Conservation (phyloP, 1,140 invertebrate genomes). For the Brachionus plicatilis region DNA sequence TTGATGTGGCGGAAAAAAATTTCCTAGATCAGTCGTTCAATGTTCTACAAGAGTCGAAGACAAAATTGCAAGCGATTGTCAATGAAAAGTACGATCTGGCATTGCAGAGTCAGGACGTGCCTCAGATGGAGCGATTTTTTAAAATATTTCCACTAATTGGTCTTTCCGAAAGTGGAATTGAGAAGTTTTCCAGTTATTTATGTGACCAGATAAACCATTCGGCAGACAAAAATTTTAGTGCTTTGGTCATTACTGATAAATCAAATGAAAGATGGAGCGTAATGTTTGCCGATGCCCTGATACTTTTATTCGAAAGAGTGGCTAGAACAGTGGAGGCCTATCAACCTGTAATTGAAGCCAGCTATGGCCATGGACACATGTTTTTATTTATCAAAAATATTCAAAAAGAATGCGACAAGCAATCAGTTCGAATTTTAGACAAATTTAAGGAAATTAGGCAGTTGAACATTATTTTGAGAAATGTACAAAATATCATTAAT, state of each 20-base stretch:
- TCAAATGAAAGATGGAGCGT: constrained; percentile 45
- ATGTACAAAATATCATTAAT: constrained; percentile 56
- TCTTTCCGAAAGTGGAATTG: constrained; percentile 81
- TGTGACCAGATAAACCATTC: constrained; percentile 63
- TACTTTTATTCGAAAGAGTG: constrained; percentile 72
- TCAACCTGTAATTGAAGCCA: constrained; percentile 85
- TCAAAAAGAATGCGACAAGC: constrained; percentile 79
- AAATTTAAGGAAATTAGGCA: constrained; percentile 72
- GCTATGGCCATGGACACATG: constrained; percentile 77
- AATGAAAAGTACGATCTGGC: constrained; percentile 83
- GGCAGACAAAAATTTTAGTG: constrained; percentile 67
- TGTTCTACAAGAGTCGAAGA: constrained; percentile 77
- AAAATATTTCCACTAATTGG: constrained; percentile 94
- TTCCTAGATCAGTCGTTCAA: constrained; percentile 68
- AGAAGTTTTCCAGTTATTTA: constrained; percentile 83
- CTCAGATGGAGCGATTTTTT: constrained; percentile 88
- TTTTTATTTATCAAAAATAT: constrained; percentile 67
- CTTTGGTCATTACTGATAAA: constrained; percentile 48
- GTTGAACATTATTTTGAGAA: constrained; percentile 65
- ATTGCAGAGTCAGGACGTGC: constrained; percentile 74
- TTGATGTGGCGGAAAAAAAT: constrained; percentile 54
- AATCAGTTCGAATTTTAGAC: constrained; percentile 63
- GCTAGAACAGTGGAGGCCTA: constrained; percentile 81
- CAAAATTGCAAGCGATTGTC: constrained; percentile 68
- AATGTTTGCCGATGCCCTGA: constrained; percentile 53